phyloP scores from a whole-genome alignment of 2,797 vertebrate genomes.

The Meda fulgida region DNA sequence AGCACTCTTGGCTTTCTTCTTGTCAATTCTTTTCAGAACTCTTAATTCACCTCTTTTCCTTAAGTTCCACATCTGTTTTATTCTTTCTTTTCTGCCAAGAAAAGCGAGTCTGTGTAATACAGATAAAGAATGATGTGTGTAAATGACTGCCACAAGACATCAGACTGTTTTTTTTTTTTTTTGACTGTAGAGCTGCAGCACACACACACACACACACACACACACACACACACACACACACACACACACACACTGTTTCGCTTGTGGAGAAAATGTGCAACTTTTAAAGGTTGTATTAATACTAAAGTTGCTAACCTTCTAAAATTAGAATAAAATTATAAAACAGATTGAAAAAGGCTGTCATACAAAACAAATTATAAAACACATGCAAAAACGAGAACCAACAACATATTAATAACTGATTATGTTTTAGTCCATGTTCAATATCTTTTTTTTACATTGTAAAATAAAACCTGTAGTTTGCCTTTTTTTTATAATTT shows the following conservation, averaged over 20 bases:
- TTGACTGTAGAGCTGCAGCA: not conserved
- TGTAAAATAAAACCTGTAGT: too few species aligned
- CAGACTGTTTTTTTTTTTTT: conserved; percentile 4
- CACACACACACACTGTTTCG: not conserved
- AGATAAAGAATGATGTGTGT: conserved; percentile 37
- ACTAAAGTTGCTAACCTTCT: not conserved
- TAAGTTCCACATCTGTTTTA: conserved; percentile 49
- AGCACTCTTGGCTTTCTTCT: conserved; percentile 50
- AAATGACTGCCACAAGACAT: conserved; percentile 11
- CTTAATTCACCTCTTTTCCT: conserved; percentile 42
- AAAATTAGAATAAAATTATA: not conserved
- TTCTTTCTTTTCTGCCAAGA: conserved; percentile 3
- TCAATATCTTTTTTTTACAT: too few species aligned
- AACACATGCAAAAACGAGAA: too few species aligned
- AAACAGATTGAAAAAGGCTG: too few species aligned
- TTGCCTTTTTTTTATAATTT: too few species aligned
- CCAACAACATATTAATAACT: too few species aligned
- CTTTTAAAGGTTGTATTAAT: not conserved
- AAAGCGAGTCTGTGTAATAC: conserved; percentile 47
- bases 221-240: not conserved
- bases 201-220: not conserved
- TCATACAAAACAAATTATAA: too few species aligned
- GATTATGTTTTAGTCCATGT: too few species aligned
- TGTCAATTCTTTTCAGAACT: conserved; percentile 45
- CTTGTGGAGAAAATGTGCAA: not conserved